These are phyloP conservation scores for Chalcis sispes DNA, from an alignment of 2,888 invertebrate species.

Conservation along the genomic window DNA sequence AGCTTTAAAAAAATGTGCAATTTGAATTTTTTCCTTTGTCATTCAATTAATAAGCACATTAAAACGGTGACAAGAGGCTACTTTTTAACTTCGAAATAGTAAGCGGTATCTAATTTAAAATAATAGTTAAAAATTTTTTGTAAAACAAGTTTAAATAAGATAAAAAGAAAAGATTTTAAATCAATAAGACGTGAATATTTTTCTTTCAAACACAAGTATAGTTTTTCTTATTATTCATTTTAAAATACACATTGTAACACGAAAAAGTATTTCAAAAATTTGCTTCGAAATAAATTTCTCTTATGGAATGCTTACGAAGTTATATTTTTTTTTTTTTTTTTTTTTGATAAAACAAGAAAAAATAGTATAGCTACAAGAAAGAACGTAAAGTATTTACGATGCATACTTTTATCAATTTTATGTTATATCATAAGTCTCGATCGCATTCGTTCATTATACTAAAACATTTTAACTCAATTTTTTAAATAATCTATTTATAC, in stretches of 20 bases:
- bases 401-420: constrained; percentile 27
- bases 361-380: constrained; percentile 19
- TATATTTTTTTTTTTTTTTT: constrained; percentile 10
- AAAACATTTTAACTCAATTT: constrained; percentile 33
- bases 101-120: not conserved
- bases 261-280: constrained; percentile 46
- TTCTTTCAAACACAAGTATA: constrained; percentile 50
- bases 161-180: constrained; percentile 14
- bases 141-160: constrained; percentile 10
- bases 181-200: constrained; percentile 29
- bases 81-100: not conserved
- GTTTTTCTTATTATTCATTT: constrained; percentile 49
- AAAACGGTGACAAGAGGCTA: not conserved
- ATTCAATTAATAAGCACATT: not conserved
- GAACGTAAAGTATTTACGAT: constrained; percentile 28
- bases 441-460: constrained; percentile 18
- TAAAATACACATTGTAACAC: constrained; percentile 53
- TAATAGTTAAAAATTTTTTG: constrained; percentile 6
- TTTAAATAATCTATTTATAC: constrained; percentile 23
- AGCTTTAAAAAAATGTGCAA: not conserved
- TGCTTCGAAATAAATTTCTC: constrained; percentile 34
- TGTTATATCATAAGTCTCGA: constrained; percentile 27
- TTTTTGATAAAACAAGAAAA: not conserved
- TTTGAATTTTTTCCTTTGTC: not conserved
- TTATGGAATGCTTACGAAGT: constrained; percentile 45